phyloP scores from a whole-genome alignment of 2,113 vertebrate species.

The Azemiops feae region DNA sequence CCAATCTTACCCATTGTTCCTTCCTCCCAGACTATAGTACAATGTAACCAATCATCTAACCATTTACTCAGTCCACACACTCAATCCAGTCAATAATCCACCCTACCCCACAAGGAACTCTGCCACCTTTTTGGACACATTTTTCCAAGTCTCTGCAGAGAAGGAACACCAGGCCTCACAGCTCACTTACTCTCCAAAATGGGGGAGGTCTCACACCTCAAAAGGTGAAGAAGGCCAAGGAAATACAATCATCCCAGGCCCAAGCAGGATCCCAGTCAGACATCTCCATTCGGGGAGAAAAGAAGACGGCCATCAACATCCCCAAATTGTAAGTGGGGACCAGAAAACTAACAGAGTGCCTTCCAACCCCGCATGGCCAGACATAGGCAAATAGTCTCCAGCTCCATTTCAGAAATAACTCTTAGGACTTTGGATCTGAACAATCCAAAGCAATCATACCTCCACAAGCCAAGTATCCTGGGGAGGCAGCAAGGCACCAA shows the following conservation, averaged over 20 bases:
- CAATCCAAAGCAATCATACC: neutral
- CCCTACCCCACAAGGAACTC: neutral
- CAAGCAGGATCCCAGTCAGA: neutral
- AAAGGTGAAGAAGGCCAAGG: neutral
- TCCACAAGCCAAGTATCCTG: neutral
- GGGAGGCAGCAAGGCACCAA: neutral
- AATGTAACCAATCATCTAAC: neutral
- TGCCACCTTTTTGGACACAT: neutral
- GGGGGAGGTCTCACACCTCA: neutral
- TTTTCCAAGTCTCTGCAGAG: neutral
- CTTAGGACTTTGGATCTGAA: neutral
- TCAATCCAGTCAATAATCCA: neutral
- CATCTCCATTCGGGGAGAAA: neutral
- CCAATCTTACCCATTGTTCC: neutral
- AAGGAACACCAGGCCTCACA: neutral
- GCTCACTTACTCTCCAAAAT: neutral
- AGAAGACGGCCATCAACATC: neutral
- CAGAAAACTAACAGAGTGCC: neutral
- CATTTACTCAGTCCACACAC: neutral
- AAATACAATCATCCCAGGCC: neutral
- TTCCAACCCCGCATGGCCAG: neutral
- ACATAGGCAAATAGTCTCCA: neutral
- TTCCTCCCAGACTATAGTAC: neutral
- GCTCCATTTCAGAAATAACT: neutral
- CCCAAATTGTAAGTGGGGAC: neutral